Conservation (phyloP, 2,888 invertebrate species). For the Ferdinandea cuprea region DNA sequence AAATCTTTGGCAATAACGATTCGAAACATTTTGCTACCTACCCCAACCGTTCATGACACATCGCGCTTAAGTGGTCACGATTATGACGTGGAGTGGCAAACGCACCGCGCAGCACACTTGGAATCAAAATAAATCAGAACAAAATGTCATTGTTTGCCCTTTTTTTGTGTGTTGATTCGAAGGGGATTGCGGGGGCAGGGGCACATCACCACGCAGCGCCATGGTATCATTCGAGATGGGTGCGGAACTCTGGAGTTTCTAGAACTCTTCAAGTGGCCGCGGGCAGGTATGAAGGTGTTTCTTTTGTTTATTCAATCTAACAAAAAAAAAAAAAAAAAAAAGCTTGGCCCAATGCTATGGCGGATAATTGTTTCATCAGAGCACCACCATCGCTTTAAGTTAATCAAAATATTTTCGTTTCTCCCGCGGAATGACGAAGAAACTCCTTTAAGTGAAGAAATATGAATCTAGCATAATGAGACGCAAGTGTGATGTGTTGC, state of each 20-base stretch:
- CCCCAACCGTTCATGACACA: constrained; percentile 52
- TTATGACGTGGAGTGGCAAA: constrained; percentile 12
- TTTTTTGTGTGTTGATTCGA: constrained; percentile 26
- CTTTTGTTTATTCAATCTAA: constrained; percentile 52
- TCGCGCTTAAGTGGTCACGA: constrained; percentile 61
- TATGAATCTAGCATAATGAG: constrained; percentile 21
- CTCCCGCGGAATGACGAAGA: not conserved
- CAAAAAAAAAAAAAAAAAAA: too few species aligned
- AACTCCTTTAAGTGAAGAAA: constrained; percentile 6
- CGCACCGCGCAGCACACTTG: constrained; percentile 5
- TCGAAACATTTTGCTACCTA: not conserved
- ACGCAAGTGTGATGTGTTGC: constrained; percentile 23
- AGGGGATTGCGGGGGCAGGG: not conserved
- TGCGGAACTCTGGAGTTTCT: constrained; percentile 16
- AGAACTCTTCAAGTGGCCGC: constrained; percentile 23
- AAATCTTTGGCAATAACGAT: constrained; percentile 59
- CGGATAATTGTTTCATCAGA: constrained; percentile 55
- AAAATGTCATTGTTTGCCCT: constrained; percentile 63
- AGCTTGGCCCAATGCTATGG: constrained; percentile 16
- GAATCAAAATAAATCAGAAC: constrained; percentile 68
- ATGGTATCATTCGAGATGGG: constrained; percentile 36
- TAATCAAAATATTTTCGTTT: constrained; percentile 58
- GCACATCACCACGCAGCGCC: constrained; percentile 12
- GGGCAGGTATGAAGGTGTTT: constrained; percentile 30
- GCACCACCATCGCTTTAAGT: constrained; percentile 34